phyloP scores from a whole-genome alignment of 92 coral and sea anemone species.

The Meandrina meandrites region DNA sequence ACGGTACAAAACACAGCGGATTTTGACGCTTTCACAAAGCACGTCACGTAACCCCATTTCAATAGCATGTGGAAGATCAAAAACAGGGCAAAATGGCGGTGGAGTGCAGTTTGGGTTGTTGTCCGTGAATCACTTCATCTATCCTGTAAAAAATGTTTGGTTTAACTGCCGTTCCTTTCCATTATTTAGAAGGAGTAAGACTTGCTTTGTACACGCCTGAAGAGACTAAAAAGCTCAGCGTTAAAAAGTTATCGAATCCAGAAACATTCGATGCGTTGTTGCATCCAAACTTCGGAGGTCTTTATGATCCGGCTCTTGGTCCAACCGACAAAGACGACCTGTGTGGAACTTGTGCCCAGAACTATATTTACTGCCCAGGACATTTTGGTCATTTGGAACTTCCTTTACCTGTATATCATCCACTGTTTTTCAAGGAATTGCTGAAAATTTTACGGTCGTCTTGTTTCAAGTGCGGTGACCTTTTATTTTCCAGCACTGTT shows the following conservation, averaged over 20 bases:
- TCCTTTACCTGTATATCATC: constrained; percentile 95
- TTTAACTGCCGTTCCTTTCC: constrained; percentile 72
- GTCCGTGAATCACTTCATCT: too few relatives aligned
- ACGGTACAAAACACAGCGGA: constrained; percentile 35
- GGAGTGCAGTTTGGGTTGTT: neutral
- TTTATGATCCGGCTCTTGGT: constrained; percentile 94
- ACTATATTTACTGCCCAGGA: constrained; percentile 88
- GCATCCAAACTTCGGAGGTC: constrained; percentile 89
- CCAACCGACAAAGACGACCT: constrained; percentile 95
- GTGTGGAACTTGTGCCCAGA: constrained; percentile 95
- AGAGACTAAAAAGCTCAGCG: constrained; percentile 84
- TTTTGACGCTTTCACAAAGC: neutral
- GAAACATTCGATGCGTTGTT: constrained; percentile 87
- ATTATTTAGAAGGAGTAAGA: constrained; percentile 78
- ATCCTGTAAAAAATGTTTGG: constrained; percentile 56
- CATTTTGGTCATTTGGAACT: constrained; percentile 95
- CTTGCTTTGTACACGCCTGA: constrained; percentile 79
- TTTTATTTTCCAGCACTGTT: constrained; percentile 60
- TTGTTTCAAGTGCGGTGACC: constrained; percentile 84
- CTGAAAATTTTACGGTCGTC: constrained; percentile 73
- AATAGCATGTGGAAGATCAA: neutral
- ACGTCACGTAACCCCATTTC: neutral
- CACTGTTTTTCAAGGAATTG: constrained; percentile 84
- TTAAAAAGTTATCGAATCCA: constrained; percentile 83
- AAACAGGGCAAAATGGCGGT: neutral